Evolutionary conservation across 2,113 vertebrate genomes (phyloP).

Genomic region (Buteo buteo): DNA sequence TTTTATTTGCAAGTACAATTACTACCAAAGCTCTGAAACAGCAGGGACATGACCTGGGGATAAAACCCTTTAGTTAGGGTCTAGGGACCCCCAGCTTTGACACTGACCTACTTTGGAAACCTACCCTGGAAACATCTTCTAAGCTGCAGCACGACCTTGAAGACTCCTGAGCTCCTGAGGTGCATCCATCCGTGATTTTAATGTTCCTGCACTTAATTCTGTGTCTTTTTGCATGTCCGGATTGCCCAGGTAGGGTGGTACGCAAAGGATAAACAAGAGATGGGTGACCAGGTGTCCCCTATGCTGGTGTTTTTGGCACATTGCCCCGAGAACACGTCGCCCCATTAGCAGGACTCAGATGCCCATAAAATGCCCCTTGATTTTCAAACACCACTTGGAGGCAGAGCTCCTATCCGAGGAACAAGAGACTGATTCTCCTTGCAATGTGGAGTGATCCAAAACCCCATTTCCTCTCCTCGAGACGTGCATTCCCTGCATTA

Average conservation of each 20-base stretch:
- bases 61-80: not conserved
- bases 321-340: fast-evolving
- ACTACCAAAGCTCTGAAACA: not conserved
- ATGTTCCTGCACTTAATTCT: not conserved
- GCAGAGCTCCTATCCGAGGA: not conserved
- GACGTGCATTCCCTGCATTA: not conserved
- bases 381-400: not conserved
- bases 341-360: not conserved
- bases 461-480: not conserved
- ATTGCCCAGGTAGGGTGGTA: not conserved
- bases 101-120: not conserved
- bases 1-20: not conserved
- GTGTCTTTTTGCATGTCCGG: not conserved
- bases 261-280: not conserved
- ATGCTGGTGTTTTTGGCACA: not conserved
- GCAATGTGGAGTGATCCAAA: not conserved
- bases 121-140: not conserved
- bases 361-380: not conserved
- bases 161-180: not conserved
- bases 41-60: not conserved
- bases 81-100: not conserved
- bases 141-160: not conserved
- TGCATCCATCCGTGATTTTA: not conserved
- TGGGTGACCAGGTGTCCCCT: not conserved
- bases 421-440: not conserved